Evolutionary conservation across 2,797 vertebrate genomes (phyloP).

Genomic region (Psittacula derbiana): DNA sequence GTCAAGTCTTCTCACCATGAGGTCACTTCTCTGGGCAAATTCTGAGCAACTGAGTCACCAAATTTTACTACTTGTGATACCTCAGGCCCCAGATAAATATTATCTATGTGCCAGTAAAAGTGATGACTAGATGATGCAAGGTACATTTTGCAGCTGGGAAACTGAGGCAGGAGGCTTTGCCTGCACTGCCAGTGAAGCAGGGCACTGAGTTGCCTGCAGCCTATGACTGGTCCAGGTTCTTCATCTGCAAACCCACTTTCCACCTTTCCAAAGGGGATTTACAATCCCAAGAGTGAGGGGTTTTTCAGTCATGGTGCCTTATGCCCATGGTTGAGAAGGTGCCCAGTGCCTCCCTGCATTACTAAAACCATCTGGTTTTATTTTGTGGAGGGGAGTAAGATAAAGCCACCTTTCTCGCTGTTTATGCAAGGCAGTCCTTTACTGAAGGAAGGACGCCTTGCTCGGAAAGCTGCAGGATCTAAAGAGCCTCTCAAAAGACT

Average conservation of each 20-base stretch:
- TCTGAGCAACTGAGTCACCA: neutral
- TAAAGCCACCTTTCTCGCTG: neutral
- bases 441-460: neutral
- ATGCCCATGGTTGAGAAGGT: fast-evolving
- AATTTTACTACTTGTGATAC: neutral
- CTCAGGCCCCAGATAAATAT: neutral
- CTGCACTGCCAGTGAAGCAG: neutral
- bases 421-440: neutral
- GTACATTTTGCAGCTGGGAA: neutral
- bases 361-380: neutral
- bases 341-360: neutral
- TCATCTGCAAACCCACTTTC: neutral
- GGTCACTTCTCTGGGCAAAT: neutral
- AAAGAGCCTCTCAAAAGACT: neutral
- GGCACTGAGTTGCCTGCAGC: neutral
- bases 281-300: fast-evolving
- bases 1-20: neutral
- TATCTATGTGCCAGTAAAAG: neutral
- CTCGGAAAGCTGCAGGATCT: neutral
- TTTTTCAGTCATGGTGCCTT: neutral
- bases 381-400: neutral
- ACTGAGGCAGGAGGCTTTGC: neutral
- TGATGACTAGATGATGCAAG: neutral
- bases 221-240: fast-evolving
- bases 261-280: neutral